A percentile compares a stretch with the other conserved stretches of the same genome.
Evolutionary conservation across 1,140 invertebrate species (phyloP).

Genomic region (Pollicipes pollicipes): DNA sequence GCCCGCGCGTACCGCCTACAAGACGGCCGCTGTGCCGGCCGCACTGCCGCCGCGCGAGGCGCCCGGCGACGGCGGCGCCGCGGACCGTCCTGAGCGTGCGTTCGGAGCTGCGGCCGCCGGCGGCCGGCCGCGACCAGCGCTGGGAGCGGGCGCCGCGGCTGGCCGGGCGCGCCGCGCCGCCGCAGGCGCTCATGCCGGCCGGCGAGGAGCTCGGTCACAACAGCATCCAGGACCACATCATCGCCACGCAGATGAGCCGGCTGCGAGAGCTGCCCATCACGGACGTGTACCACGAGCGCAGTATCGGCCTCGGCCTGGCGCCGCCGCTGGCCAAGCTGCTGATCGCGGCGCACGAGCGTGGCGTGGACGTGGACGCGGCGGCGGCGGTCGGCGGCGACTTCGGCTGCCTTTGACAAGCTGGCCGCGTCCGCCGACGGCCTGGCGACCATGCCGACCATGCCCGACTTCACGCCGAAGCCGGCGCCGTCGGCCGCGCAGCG

Average conservation of each 20-base stretch:
- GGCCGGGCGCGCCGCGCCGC: slow-evolving; percentile 7
- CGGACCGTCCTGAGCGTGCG: slow-evolving; percentile 10
- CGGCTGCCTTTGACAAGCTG: slow-evolving; percentile 25
- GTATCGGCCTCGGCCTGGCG: slow-evolving; percentile 62
- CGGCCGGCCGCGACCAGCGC: slow-evolving; percentile 12
- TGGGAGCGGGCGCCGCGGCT: background rate
- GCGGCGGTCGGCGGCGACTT: slow-evolving; percentile 18
- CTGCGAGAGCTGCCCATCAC: slow-evolving; percentile 70
- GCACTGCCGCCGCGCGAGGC: slow-evolving; percentile 16
- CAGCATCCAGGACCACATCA: slow-evolving; percentile 24
- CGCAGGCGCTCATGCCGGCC: slow-evolving; percentile 6
- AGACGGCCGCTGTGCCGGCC: slow-evolving; percentile 18
- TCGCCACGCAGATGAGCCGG: slow-evolving; percentile 45
- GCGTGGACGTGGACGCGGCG: too few relatives aligned
- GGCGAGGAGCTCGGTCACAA: slow-evolving; percentile 19
- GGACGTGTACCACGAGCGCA: slow-evolving; percentile 76
- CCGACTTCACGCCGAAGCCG: slow-evolving; percentile 19
- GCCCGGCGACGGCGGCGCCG: slow-evolving; percentile 8
- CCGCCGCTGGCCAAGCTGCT: slow-evolving; percentile 69
- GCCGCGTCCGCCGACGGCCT: slow-evolving; percentile 24
- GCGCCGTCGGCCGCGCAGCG: slow-evolving; percentile 18
- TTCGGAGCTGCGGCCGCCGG: slow-evolving; percentile 19
- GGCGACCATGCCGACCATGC: slow-evolving; percentile 18
- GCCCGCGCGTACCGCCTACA: slow-evolving; percentile 20
- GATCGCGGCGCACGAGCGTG: slow-evolving; percentile 26